A percentile compares a stretch with the other conserved stretches of the same genome.
Evolutionary conservation across 2,797 vertebrate genomes (phyloP).

Genomic region (Phylloscopus collybita): DNA sequence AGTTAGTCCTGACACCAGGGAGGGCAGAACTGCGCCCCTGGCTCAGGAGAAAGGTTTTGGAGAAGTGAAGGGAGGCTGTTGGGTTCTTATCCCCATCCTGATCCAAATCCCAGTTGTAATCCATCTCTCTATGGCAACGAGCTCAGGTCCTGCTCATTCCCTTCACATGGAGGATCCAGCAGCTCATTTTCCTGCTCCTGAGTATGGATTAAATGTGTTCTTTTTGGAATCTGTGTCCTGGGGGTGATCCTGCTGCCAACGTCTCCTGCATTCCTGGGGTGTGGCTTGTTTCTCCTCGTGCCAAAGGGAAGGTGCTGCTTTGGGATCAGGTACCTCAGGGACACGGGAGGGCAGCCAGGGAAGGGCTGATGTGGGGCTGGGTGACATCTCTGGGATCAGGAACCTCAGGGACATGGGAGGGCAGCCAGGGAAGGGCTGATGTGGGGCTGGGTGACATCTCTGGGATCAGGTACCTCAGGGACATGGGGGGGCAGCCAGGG

Average conservation of each 20-base stretch:
- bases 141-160: neutral
- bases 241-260: rapidly evolving
- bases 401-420: too few relatives aligned
- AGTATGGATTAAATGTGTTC: neutral
- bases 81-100: neutral
- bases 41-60: neutral
- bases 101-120: neutral
- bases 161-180: rapidly evolving
- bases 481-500: too few relatives aligned
- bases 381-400: too few relatives aligned
- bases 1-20: rapidly evolving
- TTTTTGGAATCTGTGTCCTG: too few relatives aligned
- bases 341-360: rapidly evolving
- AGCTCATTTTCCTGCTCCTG: neutral
- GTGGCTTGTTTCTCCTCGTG: rapidly evolving
- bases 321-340: neutral
- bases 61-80: rapidly evolving
- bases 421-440: too few relatives aligned
- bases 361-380: neutral
- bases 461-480: too few relatives aligned
- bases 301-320: rapidly evolving
- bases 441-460: too few relatives aligned
- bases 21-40: neutral
- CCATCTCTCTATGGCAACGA: neutral
- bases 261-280: neutral